Base-by-base conservation (phyloP, 2,888 invertebrate genomes). In the Pilophorus perplexus region DNA sequence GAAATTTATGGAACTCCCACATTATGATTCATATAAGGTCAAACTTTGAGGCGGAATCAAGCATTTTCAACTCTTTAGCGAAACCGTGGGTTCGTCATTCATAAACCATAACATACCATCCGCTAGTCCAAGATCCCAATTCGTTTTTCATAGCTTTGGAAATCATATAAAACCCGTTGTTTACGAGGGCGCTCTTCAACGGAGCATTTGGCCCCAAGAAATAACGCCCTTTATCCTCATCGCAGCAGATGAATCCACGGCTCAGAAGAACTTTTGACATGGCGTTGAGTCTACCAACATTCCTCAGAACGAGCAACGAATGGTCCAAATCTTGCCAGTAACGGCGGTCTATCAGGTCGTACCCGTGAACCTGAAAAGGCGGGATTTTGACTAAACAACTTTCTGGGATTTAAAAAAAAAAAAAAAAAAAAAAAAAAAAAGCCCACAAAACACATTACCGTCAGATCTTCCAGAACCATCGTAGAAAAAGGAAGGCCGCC, bases 291-390 rank as follows among this genome's bases (percentile, higher is more conserved):
- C 64, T 23, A 2, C 65, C 69, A 1, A 69, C 3, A 23, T 18
- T 52, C 22, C 44, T 46, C 28, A 67, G 16, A 1, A 57, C 67
- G 16, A 69, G 37, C 18, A 64, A 20, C n/a, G 64, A 14, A 14
- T 69, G 65, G n/a, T 64, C 23, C 33, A 67, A 25, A 28, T 67
- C 69, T 28, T 50, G 65, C 62, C 62, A 62, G 12, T 3, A 5
- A 8, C 2, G 2, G 1, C 62, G 46, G 12, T 46, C 22, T n/a
- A n/a, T 20, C 1, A 46, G 18, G 5, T 16, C 23, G 48, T 33
- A 62, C n/a, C 10, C 14, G 10, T 20, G 1, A 16, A 14, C 55
- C 55, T 55, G 28, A 1, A 3, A n/a, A 50, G 12, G 12, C 4
- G 37, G 2, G 12, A 2, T 3, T 42, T 3, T 37, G 14, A 33